phyloP scores from a whole-genome alignment of 2,888 invertebrate species.

The Diaperis boleti region DNA sequence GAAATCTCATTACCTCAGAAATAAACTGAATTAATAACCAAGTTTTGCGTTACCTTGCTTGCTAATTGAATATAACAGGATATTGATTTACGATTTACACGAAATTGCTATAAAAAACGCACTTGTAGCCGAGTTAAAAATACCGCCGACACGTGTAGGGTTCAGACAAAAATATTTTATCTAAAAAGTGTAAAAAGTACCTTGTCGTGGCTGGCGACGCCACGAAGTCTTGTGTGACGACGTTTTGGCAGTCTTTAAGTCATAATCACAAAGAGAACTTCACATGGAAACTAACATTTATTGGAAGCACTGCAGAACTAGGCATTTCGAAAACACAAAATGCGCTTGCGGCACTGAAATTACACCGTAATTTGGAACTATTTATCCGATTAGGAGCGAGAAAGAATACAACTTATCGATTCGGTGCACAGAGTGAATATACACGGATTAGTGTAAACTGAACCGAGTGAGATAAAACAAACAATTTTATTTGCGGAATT shows the following conservation, averaged over 20 bases:
- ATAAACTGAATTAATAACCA: neutral
- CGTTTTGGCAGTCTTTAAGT: conserved; percentile 61
- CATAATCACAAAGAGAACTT: conserved; percentile 53
- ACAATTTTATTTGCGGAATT: conserved; percentile 32
- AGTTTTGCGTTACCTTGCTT: neutral
- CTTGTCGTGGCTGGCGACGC: conserved; percentile 64
- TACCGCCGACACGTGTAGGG: conserved; percentile 7
- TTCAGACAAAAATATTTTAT: conserved; percentile 5
- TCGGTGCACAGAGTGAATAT: neutral
- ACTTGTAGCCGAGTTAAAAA: neutral
- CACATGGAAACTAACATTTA: neutral
- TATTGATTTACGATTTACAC: conserved; percentile 5
- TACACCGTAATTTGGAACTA: conserved; percentile 18
- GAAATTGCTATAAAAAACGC: neutral
- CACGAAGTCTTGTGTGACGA: conserved; percentile 65
- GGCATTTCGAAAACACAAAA: conserved; percentile 9
- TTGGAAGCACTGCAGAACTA: conserved; percentile 9
- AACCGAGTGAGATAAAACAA: conserved; percentile 20
- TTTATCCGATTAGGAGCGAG: conserved; percentile 2
- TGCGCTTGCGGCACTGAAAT: conserved; percentile 20
- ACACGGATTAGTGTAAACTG: conserved; percentile 9
- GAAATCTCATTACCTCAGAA: conserved; percentile 7
- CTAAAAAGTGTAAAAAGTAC: conserved; percentile 46
- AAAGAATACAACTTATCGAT: conserved; percentile 24
- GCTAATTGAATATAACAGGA: neutral